These are phyloP conservation scores for Daphoenositta chrysoptera DNA, from an alignment of 2,113 vertebrate genomes.

Conservation along the genomic window DNA sequence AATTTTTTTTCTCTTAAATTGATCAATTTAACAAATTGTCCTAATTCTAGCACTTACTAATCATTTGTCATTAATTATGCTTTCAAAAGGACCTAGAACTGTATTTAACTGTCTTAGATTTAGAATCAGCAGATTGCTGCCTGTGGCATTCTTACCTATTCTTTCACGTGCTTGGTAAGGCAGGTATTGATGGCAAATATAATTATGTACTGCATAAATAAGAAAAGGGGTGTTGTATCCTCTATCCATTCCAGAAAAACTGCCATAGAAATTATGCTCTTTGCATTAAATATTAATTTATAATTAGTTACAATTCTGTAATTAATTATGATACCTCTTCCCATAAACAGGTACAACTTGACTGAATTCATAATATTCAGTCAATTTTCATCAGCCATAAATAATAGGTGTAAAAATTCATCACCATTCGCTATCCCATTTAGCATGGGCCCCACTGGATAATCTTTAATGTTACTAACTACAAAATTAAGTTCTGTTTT, in stretches of 20 bases:
- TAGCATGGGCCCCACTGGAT: not conserved
- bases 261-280: not conserved
- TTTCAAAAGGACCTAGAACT: not conserved
- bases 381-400: not conserved
- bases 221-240: not conserved
- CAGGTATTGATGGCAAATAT: not conserved
- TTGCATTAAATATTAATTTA: not conserved
- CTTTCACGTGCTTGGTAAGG: not conserved
- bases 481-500: not conserved
- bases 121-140: not conserved
- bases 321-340: not conserved
- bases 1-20: not conserved
- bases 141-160: not conserved
- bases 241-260: not conserved
- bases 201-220: not conserved
- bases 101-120: not conserved
- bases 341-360: not conserved
- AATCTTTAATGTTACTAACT: not conserved
- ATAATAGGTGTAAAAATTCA: not conserved
- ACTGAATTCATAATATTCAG: not conserved
- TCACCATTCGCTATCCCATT: not conserved
- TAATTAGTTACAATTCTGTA: not conserved
- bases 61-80: not conserved
- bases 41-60: not conserved
- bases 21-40: not conserved